phyloP scores from a whole-genome alignment of 2,888 invertebrate species.

The Agrilus biguttatus region DNA sequence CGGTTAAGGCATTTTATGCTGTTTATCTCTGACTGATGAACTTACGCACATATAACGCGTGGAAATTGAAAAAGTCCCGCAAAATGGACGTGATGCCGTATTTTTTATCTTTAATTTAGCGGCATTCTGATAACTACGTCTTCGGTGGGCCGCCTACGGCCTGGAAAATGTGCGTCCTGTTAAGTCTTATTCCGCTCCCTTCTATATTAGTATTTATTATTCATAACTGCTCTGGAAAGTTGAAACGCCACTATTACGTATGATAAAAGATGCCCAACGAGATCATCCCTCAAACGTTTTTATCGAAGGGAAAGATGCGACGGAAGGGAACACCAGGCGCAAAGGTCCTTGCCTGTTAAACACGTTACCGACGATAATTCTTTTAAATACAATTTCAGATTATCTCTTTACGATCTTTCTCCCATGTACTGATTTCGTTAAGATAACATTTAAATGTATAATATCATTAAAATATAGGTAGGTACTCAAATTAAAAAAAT shows the following conservation, averaged over 20 bases:
- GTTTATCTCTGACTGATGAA: too few species aligned
- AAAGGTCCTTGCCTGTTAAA: too few species aligned
- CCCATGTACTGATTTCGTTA: too few species aligned
- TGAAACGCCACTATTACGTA: constrained; percentile 29
- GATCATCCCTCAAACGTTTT: constrained; percentile 21
- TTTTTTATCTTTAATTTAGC: constrained; percentile 35
- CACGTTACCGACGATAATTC: too few species aligned
- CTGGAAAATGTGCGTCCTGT: constrained; percentile 25
- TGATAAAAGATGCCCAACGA: constrained; percentile 27
- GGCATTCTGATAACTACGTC: constrained; percentile 28
- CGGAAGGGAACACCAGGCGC: too few species aligned
- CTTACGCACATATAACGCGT: constrained; percentile 13
- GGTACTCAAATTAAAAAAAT: too few species aligned
- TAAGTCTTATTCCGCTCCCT: constrained; percentile 15
- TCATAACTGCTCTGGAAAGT: constrained; percentile 29
- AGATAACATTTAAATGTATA: too few species aligned
- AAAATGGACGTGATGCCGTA: constrained; percentile 32
- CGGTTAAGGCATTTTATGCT: too few species aligned
- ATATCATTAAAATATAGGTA: too few species aligned
- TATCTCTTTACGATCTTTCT: too few species aligned
- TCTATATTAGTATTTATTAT: constrained; percentile 33
- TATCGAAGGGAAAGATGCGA: too few species aligned
- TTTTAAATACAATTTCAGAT: too few species aligned
- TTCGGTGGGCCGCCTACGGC: constrained; percentile 13
- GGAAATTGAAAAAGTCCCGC: constrained; percentile 32